Percentiles rank a stretch among this genome's conserved stretches.
phyloP scores from a whole-genome alignment of 2,113 vertebrate genomes.

The Sitta europaea region DNA sequence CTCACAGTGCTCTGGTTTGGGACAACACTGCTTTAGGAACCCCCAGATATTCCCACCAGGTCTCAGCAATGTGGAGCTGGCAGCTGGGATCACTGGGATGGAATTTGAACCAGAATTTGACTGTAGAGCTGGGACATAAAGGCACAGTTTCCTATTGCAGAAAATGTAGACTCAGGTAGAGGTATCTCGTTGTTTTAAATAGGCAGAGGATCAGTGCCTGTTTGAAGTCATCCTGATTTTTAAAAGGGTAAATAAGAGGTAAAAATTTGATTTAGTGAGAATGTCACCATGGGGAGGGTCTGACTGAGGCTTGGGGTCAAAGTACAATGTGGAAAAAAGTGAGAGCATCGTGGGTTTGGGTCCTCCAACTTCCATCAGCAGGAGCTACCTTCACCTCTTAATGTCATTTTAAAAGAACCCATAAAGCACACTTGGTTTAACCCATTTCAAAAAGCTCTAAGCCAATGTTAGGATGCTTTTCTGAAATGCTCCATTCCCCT shows the following conservation, averaged over 20 bases:
- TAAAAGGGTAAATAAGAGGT: not conserved
- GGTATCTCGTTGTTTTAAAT: not conserved
- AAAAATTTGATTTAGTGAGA: not conserved
- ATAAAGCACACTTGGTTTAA: not conserved
- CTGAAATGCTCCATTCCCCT: not conserved
- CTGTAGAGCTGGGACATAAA: not conserved
- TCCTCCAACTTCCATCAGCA: not conserved
- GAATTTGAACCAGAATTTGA: not conserved
- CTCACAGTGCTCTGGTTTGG: not conserved
- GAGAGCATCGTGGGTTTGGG: not conserved
- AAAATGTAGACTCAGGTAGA: not conserved
- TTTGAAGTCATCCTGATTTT: not conserved
- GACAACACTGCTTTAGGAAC: not conserved
- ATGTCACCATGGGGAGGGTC: not conserved
- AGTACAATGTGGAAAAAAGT: not conserved
- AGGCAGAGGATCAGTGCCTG: not conserved
- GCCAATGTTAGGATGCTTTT: not conserved
- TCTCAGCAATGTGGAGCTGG: rapidly evolving
- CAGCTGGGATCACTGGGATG: not conserved
- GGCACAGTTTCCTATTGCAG: not conserved
- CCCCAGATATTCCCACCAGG: rapidly evolving
- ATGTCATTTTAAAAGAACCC: not conserved
- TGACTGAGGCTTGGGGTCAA: not conserved
- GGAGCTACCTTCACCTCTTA: not conserved
- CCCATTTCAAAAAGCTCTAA: not conserved